These are phyloP conservation scores for Aphaenogaster ashmeadi DNA, from an alignment of 1,140 invertebrate species.

Conservation along the genomic window DNA sequence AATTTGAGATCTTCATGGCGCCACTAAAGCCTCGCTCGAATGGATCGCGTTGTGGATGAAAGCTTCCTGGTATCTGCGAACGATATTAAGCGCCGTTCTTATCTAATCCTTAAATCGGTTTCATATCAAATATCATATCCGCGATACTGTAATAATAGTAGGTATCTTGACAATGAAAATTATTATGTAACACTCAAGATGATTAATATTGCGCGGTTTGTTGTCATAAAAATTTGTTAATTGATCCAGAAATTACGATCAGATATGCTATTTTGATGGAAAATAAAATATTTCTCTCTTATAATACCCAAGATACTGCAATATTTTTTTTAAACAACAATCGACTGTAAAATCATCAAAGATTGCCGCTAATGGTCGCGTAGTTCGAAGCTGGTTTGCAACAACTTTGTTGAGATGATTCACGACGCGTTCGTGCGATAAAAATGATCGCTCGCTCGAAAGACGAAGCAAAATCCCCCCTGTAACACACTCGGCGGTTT, in stretches of 20 bases:
- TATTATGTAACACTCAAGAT: not conserved
- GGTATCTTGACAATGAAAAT: not conserved
- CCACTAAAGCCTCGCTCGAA: conserved; percentile 14
- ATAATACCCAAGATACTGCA: not conserved
- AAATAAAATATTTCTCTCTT: not conserved
- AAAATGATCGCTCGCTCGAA: conserved; percentile 35
- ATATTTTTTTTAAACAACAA: conserved; percentile 1
- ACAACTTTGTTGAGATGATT: not conserved
- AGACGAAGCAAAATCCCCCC: not conserved
- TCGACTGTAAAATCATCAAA: not conserved
- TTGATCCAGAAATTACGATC: not conserved
- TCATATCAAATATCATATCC: conserved; percentile 19
- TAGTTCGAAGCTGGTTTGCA: not conserved
- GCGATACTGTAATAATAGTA: not conserved
- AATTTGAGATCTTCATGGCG: conserved; percentile 58
- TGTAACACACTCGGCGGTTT: conserved; percentile 31
- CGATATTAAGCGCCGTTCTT: conserved; percentile 14
- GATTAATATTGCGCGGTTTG: not conserved
- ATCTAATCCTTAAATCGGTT: conserved; percentile 31
- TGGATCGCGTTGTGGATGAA: conserved; percentile 13
- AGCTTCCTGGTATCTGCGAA: not conserved
- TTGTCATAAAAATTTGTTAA: not conserved
- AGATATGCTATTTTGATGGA: not conserved
- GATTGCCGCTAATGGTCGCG: not conserved
- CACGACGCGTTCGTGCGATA: conserved; percentile 7